A percentile compares a stretch with the other conserved stretches of the same genome.
Conservation (phyloP, 2,888 invertebrate genomes). For the Apotomis betuletana region DNA sequence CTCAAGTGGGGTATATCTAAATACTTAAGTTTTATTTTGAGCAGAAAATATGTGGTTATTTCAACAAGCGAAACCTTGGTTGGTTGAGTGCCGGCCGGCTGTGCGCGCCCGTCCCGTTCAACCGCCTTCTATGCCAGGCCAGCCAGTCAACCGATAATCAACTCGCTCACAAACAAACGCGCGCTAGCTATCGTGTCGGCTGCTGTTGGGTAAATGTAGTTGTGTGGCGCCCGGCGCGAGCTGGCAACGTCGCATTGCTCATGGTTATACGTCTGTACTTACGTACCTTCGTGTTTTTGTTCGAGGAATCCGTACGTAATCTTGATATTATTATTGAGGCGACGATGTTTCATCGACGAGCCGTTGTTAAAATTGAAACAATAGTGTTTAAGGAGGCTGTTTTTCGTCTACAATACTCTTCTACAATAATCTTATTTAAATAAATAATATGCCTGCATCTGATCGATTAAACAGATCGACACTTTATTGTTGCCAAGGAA, state of each 20-base stretch:
- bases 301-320: conserved; percentile 45
- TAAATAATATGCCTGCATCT: too few relatives aligned
- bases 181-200: conserved; percentile 38
- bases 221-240: conserved; percentile 62
- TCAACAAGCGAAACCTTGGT: conserved; percentile 39
- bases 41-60: conserved; percentile 16
- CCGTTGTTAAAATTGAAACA: conserved; percentile 31
- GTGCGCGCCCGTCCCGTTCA: conserved; percentile 37
- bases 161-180: conserved; percentile 41
- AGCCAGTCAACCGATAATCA: conserved; percentile 42
- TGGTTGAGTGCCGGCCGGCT: conserved; percentile 25
- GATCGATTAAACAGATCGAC: too few relatives aligned
- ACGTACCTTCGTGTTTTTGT: conserved; percentile 48
- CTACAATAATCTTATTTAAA: neutral
- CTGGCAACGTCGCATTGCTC: conserved; percentile 64
- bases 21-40: conserved; percentile 5
- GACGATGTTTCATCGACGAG: conserved; percentile 36
- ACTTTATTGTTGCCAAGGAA: too few relatives aligned
- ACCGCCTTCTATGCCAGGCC: conserved; percentile 41
- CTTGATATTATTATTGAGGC: conserved; percentile 40
- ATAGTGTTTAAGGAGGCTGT: conserved; percentile 18
- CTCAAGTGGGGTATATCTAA: neutral
- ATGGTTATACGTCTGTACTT: conserved; percentile 45
- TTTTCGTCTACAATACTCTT: neutral
- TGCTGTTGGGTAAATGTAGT: conserved; percentile 46